A percentile compares a stretch with the other conserved stretches of the same genome.
These are phyloP conservation scores for Heliconius aoede DNA, from an alignment of 2,888 invertebrate species.

Conservation along the genomic window DNA sequence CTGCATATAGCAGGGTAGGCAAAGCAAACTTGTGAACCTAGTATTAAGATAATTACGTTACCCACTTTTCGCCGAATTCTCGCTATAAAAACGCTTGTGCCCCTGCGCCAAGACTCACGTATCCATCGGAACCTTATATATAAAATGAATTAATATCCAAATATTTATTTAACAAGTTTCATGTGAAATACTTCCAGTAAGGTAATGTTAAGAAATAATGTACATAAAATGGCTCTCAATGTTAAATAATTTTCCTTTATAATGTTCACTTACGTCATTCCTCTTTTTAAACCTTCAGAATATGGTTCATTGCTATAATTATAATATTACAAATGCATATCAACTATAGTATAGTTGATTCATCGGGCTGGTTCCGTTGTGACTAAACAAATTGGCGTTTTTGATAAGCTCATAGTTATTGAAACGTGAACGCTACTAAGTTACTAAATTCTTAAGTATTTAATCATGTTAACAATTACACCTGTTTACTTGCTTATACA, in stretches of 20 bases:
- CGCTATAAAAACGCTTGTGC: no score
- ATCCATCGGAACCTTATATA: no score
- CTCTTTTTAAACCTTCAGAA: background rate
- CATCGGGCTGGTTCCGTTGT: slow-evolving; percentile 55
- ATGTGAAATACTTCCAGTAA: background rate
- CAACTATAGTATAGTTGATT: slow-evolving; percentile 53
- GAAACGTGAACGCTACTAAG: slow-evolving; percentile 50
- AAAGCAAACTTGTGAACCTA: no score
- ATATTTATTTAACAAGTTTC: background rate
- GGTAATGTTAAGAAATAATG: background rate
- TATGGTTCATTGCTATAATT: slow-evolving; percentile 18
- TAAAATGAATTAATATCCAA: background rate
- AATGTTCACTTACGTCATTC: slow-evolving; percentile 31
- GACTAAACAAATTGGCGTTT: slow-evolving; percentile 56
- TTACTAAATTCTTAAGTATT: slow-evolving; percentile 51
- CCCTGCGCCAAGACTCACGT: no score
- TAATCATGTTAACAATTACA: slow-evolving; percentile 48
- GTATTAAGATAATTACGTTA: no score
- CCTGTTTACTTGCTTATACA: slow-evolving; percentile 2
- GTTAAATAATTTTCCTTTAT: slow-evolving; percentile 14
- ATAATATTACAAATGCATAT: slow-evolving; percentile 24
- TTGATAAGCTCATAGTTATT: slow-evolving; percentile 55
- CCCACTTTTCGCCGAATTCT: no score
- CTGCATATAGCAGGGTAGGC: no score
- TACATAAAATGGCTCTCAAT: background rate